Evolutionary conservation across 2,888 invertebrate species (phyloP), one percentile per base, ranked within the genome.

Genomic region (Luperina testacea): DNA sequence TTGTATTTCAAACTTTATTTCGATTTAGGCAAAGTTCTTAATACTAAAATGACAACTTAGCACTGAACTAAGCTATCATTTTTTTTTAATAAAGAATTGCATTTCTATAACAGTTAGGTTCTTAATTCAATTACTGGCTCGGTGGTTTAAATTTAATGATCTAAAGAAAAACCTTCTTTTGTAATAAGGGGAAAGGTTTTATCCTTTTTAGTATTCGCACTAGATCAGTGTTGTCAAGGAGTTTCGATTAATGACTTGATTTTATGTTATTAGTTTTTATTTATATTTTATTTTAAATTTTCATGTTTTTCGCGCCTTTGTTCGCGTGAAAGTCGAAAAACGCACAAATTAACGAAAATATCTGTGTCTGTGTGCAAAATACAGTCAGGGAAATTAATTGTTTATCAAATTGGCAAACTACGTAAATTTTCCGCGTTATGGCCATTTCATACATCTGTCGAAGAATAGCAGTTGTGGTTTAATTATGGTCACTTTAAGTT

Each of bases 161-260:
- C 38, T 38, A 38, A 38, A 38, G 38, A 38, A 38, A 38, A 38
- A 38, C 32, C 32, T 32, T 32, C 32, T 32, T 38, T 38, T 38
- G 38, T 38, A 38, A 38, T 38, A 38, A 2, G 38, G 38, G 38
- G 38, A 38, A 42, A 42, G 1, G 42, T 42, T 42, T 45, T 45
- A 45, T 1, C 2, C 45, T 45, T 1, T 45, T 45, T 11, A 45
- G 45, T 11, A 11, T 45, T 45, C 45, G 45, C 45, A 45, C 11
- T 45, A 45, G 11, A 45, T 45, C 11, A 45, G 11, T 42, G 9
- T 11, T 11, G 11, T 45, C 45, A 9, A 45, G 45, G 45, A 45
- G 2, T 45, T 42, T 42, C 9, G 45, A 45, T 75, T 82, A 79
- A 82, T 64, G 45, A 38, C n/a, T 73, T 42, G 8, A n/a, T 51